phyloP scores from a whole-genome alignment of 2,797 vertebrate species.

The Hyperoplus lanceolatus region DNA sequence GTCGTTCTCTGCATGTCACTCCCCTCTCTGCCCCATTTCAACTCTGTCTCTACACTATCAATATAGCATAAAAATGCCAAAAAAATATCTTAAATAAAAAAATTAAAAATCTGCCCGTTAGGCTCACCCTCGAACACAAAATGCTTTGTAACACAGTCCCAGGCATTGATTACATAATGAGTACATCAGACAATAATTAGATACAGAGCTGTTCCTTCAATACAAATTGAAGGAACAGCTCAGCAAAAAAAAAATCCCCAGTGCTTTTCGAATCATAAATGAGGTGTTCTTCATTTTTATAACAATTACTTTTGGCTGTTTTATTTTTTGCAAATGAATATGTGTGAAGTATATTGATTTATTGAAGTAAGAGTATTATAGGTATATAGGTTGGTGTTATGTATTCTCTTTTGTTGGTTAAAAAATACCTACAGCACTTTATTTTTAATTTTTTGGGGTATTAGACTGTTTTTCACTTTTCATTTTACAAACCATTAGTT shows the following conservation, averaged over 20 bases:
- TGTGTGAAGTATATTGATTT: neutral
- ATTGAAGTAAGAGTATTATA: neutral
- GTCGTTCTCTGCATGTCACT: too few species aligned
- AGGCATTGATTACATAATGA: conserved; percentile 44
- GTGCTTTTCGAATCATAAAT: conserved; percentile 12
- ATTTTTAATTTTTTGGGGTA: too few species aligned
- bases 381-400: neutral
- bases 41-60: too few species aligned
- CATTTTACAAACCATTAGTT: neutral
- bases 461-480: neutral
- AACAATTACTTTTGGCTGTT: neutral
- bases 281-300: neutral
- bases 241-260: neutral
- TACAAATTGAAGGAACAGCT: conserved; percentile 50
- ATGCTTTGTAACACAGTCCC: conserved; percentile 18
- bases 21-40: too few species aligned
- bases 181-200: conserved; percentile 53
- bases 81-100: too few species aligned
- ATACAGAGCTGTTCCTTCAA: too few species aligned
- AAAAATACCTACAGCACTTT: neutral
- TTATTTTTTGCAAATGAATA: neutral
- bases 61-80: too few species aligned
- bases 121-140: neutral
- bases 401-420: neutral
- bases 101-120: neutral